Evolutionary conservation across 2,888 invertebrate species (phyloP).

Genomic region (Conops quadrifasciatus): DNA sequence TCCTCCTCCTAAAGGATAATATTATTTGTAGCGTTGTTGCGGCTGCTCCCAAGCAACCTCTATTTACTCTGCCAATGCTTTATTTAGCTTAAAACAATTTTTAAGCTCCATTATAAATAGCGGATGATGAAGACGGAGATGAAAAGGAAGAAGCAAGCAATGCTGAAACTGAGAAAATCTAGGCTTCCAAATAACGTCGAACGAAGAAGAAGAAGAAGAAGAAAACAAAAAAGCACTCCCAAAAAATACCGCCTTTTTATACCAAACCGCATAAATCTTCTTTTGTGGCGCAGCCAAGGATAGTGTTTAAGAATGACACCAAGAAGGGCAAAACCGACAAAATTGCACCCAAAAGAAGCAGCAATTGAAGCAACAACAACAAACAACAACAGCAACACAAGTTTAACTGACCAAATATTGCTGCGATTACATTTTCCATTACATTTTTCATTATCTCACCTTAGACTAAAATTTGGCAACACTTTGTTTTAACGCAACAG

Average conservation of each 20-base stretch:
- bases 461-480: too few relatives aligned
- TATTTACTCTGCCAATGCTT: neutral
- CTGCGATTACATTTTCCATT: constrained; percentile 16
- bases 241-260: neutral
- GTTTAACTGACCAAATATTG: constrained; percentile 20
- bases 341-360: neutral
- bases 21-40: neutral
- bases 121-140: constrained; percentile 23
- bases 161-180: neutral
- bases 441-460: neutral
- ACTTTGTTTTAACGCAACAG: too few relatives aligned
- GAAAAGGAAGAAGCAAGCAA: constrained; percentile 1
- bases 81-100: constrained; percentile 17
- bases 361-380: constrained; percentile 1
- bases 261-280: constrained; percentile 39
- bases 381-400: too few relatives aligned
- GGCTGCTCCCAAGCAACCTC: neutral
- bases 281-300: constrained; percentile 34
- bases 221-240: neutral
- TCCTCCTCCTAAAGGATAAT: constrained; percentile 5
- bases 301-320: neutral
- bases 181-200: neutral
- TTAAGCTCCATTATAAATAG: constrained; percentile 28
- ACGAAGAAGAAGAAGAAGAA: constrained; percentile 15
- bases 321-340: neutral